Percentiles rank a stretch among this genome's conserved stretches.
These are phyloP conservation scores for Platysteira castanea DNA, from an alignment of 2,113 vertebrate species.

Conservation along the genomic window DNA sequence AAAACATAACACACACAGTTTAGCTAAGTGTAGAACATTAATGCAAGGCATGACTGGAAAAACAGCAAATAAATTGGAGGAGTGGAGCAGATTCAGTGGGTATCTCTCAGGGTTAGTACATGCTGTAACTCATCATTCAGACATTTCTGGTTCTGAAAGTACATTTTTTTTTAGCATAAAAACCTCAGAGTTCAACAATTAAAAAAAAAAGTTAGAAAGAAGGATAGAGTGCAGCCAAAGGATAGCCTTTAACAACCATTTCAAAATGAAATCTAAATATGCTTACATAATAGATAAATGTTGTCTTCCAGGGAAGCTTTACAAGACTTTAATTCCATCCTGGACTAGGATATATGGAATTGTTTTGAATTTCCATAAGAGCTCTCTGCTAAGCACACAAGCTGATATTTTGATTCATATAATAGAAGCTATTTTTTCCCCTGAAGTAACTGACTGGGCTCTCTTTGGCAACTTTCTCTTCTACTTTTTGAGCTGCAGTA, in stretches of 20 bases:
- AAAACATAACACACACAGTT: slow-evolving; percentile 71
- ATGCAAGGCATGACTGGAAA: slow-evolving; percentile 75
- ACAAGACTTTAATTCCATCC: slow-evolving; percentile 24
- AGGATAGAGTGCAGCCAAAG: slow-evolving; percentile 59
- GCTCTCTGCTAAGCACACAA: not conserved
- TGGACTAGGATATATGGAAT: slow-evolving; percentile 36
- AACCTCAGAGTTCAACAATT: slow-evolving; percentile 5
- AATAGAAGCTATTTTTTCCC: not conserved
- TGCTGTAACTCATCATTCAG: slow-evolving; percentile 37
- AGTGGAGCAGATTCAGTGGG: slow-evolving; percentile 33
- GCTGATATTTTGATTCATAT: not conserved
- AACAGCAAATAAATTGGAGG: slow-evolving; percentile 61
- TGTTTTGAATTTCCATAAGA: slow-evolving; percentile 17
- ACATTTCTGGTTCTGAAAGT: slow-evolving; percentile 45
- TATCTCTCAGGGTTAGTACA: slow-evolving; percentile 49
- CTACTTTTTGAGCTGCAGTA: not conserved
- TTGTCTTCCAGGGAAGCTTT: slow-evolving; percentile 51
- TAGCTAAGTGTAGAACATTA: slow-evolving; percentile 73
- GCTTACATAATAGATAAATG: slow-evolving; percentile 60
- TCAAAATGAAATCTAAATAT: slow-evolving; percentile 64
- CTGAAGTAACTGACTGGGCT: not conserved
- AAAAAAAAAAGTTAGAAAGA: not conserved
- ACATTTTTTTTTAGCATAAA: slow-evolving; percentile 26
- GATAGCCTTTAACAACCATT: slow-evolving; percentile 52
- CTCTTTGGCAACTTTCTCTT: not conserved